phyloP scores from a whole-genome alignment of 2,797 vertebrate species.

The Poecilia velifera region DNA sequence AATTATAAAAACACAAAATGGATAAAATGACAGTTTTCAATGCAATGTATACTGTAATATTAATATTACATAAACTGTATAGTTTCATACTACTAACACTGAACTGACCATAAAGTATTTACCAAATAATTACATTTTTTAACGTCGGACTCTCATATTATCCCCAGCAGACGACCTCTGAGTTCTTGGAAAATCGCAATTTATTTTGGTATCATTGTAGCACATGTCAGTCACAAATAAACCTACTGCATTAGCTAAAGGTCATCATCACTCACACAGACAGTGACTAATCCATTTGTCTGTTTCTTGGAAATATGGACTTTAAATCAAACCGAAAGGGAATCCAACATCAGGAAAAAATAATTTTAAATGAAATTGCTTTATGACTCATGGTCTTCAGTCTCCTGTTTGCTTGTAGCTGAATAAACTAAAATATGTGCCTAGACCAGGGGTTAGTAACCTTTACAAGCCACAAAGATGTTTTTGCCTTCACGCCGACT shows the following conservation, averaged over 20 bases:
- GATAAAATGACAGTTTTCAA: background rate
- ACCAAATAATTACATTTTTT: background rate
- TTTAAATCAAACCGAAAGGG: slow-evolving; percentile 30
- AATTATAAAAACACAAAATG: background rate
- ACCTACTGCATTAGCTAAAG: slow-evolving; percentile 25
- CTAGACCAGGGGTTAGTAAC: slow-evolving; percentile 24
- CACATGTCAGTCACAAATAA: slow-evolving; percentile 47
- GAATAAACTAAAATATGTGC: slow-evolving; percentile 36
- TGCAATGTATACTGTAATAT: background rate
- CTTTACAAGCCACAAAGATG: background rate
- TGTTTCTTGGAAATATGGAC: slow-evolving; percentile 19
- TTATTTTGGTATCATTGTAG: slow-evolving; percentile 7
- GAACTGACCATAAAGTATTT: background rate
- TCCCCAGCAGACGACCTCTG: background rate
- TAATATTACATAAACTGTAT: background rate
- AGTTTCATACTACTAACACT: background rate
- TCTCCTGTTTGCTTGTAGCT: slow-evolving; percentile 25
- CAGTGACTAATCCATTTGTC: slow-evolving; percentile 28
- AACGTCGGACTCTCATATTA: background rate
- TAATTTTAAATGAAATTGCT: slow-evolving; percentile 24
- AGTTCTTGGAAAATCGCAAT: background rate
- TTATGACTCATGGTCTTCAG: slow-evolving; percentile 26
- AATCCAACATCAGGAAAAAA: slow-evolving; percentile 40
- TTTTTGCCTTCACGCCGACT: background rate
- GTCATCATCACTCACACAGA: slow-evolving; percentile 36